Evolutionary conservation across 2,113 vertebrate species (phyloP).

Genomic region (Tichodroma muraria): DNA sequence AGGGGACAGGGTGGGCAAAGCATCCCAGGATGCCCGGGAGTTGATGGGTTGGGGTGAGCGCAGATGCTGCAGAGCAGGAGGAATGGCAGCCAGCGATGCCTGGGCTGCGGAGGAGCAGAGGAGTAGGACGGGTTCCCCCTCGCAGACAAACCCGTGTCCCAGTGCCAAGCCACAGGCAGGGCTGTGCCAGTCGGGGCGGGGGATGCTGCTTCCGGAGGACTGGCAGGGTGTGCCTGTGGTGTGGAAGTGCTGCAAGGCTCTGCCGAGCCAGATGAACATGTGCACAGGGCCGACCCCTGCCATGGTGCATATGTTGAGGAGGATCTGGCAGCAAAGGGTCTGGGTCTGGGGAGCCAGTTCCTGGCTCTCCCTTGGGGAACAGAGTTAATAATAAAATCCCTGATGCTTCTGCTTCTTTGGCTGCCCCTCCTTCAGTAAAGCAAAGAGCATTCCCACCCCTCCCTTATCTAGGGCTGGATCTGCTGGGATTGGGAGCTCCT

Average conservation of each 20-base stretch:
- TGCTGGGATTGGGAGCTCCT: neutral
- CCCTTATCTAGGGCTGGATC: neutral
- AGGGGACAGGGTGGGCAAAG: neutral
- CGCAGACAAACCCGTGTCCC: rapidly evolving
- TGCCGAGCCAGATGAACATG: neutral
- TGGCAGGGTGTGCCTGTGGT: neutral
- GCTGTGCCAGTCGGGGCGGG: neutral
- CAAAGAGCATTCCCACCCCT: neutral
- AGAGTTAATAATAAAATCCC: neutral
- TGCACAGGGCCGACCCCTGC: neutral
- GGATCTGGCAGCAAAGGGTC: neutral
- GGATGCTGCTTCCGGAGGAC: neutral
- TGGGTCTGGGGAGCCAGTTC: neutral
- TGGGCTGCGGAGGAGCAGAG: neutral
- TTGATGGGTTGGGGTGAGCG: neutral
- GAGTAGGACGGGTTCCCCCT: neutral
- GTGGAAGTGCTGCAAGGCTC: neutral
- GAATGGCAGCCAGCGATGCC: rapidly evolving
- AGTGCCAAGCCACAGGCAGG: neutral
- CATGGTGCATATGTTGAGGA: neutral
- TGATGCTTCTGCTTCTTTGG: neutral
- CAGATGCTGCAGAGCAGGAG: neutral
- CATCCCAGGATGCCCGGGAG: neutral
- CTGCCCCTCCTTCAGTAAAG: neutral
- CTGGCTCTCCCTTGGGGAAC: neutral